These are phyloP conservation scores for Homarus gammarus DNA, from an alignment of 2,888 invertebrate genomes.

Conservation along the genomic window DNA sequence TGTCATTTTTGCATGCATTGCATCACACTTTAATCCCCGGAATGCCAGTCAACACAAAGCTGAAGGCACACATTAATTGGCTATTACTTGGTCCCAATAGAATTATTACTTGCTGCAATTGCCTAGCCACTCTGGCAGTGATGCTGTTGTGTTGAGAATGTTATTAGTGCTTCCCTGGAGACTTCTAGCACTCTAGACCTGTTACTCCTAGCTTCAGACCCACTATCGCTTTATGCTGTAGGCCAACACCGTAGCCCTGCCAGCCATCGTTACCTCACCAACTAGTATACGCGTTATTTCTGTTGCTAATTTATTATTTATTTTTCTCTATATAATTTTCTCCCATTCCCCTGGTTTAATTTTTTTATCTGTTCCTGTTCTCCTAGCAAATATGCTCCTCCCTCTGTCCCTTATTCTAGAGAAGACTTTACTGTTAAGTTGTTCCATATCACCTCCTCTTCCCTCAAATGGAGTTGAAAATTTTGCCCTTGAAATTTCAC, in stretches of 20 bases:
- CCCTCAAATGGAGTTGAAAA: slow-evolving; percentile 76
- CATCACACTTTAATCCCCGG: slow-evolving; percentile 31
- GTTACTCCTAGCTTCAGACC: slow-evolving; percentile 19
- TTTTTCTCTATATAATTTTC: not conserved
- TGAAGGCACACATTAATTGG: slow-evolving; percentile 37
- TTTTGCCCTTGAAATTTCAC: slow-evolving; percentile 16
- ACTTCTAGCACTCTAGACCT: slow-evolving; percentile 38
- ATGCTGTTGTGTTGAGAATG: slow-evolving; percentile 53
- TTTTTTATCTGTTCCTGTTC: slow-evolving; percentile 10
- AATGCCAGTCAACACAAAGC: slow-evolving; percentile 36
- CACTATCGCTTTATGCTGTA: slow-evolving; percentile 43
- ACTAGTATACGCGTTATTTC: slow-evolving; percentile 20
- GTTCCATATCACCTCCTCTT: slow-evolving; percentile 78
- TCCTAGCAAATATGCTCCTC: slow-evolving; percentile 1
- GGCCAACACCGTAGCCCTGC: slow-evolving; percentile 44
- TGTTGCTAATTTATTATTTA: slow-evolving; percentile 10
- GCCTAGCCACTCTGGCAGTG: slow-evolving; percentile 44
- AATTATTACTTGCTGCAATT: slow-evolving; percentile 28
- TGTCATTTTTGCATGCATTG: slow-evolving; percentile 43
- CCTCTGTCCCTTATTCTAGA: not conserved
- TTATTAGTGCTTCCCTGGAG: slow-evolving; percentile 46
- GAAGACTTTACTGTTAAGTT: slow-evolving; percentile 13
- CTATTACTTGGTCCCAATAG: slow-evolving; percentile 37
- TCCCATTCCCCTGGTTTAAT: not conserved
- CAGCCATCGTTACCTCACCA: slow-evolving; percentile 10